Conservation (phyloP, 2,888 invertebrate genomes). For the Geophilus truncorum region DNA sequence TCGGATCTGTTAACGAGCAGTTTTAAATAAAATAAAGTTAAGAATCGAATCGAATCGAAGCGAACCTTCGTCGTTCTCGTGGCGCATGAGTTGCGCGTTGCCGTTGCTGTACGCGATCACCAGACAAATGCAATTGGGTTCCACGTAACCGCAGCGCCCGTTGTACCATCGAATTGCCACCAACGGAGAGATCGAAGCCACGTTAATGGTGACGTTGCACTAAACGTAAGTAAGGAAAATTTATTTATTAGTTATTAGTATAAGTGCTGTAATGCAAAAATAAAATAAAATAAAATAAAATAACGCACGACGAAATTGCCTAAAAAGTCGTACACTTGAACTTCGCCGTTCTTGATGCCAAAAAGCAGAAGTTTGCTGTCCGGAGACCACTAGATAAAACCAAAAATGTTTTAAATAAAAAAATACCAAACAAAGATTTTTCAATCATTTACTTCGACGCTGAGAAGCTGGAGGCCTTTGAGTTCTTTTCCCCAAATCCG, state of each 20-base stretch:
- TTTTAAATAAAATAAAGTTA: no score
- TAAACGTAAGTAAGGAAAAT: no score
- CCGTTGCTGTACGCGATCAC: slow-evolving; percentile 86
- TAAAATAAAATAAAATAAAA: background rate
- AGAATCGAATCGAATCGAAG: no score
- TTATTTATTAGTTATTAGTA: no score
- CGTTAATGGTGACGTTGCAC: slow-evolving; percentile 63
- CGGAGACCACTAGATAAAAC: slow-evolving; percentile 72
- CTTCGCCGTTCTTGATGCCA: slow-evolving; percentile 81
- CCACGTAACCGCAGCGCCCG: slow-evolving; percentile 65
- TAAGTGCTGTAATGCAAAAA: no score
- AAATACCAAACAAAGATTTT: background rate
- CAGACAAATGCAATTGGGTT: slow-evolving; percentile 65
- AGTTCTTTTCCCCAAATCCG: slow-evolving; percentile 98
- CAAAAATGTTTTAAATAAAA: background rate
- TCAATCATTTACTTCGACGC: slow-evolving; percentile 61
- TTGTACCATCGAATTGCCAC: slow-evolving; percentile 75
- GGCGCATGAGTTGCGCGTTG: slow-evolving; percentile 78
- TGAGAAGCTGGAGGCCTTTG: slow-evolving; percentile 71
- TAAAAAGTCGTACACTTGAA: slow-evolving; percentile 90
- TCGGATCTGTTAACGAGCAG: slow-evolving; percentile 64
- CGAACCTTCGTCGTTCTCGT: slow-evolving; percentile 77
- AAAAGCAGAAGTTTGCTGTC: slow-evolving; percentile 85
- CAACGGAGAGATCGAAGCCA: background rate
- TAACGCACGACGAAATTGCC: slow-evolving; percentile 60